Evolutionary conservation across 2,113 vertebrate genomes (phyloP), one percentile per base, ranked within the genome.

Genomic region (Holacanthus passer): DNA sequence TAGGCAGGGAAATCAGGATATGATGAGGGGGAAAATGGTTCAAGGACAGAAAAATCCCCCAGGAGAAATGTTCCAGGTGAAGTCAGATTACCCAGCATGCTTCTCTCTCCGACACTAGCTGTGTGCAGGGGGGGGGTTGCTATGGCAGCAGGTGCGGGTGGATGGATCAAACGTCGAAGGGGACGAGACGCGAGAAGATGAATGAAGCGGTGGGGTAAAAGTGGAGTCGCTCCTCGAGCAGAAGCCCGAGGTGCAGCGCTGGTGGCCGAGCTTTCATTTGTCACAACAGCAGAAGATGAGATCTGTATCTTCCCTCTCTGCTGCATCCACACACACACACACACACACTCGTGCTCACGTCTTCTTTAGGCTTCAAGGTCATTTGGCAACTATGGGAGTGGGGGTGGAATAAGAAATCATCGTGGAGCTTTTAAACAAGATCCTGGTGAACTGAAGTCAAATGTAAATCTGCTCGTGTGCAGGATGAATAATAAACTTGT

Each of bases 61-160:
- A 59, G 79, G 83, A 87, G 74, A 77, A 83, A 65, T 75, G 63
- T 80, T 84, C 59, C 87, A 92, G 88, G 89, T 90, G 88, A 90
- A 87, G 83, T 88, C 85, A 87, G 73, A 92, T 87, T 90, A 92
- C 91, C 88, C 91, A 89, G 84, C 84, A 89, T 90, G 87, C 91
- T 53, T 80, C 69, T 65, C 69, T 65, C 69, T 79, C 63, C 4
- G 7, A 47, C 63, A 35, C 62, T 47, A 74, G 77, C 56, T 37
- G 32, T 10, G 47, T n/a, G n/a, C n/a, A n/a, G 20, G 13, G 55
- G 56, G 32, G 20, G 11, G 50, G 91, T 91, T 92, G 89, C 88
- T 14, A 92, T 91, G 88, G 91, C 74, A 92, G 88, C 91, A 64
- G 52, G 73, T 58, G 39, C 2, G 29, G 48, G 58, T 43, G 70